Base-by-base conservation (phyloP, 2,113 vertebrate genomes). In the Centropus unirufus region DNA sequence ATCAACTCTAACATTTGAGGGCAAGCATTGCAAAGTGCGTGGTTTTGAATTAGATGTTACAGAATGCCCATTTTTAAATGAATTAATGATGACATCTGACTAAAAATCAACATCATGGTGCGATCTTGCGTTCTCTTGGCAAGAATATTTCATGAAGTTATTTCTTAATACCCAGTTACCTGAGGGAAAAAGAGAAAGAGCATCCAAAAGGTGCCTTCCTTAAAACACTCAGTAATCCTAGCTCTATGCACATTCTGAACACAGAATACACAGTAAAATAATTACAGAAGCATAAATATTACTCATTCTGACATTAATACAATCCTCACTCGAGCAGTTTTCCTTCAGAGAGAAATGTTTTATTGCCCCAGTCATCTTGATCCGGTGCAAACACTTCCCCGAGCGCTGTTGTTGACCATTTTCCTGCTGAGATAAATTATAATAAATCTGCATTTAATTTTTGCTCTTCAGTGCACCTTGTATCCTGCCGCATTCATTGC, bases 351-450 rank as follows among this genome's bases (percentile, higher is more conserved):
- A 98, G 88, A 74, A 98, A 99, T 7, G 99, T 99, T 98, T 99
- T 99, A 97, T 99, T 99, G 97, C 99, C 98, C 98, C 98, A 99
- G 95, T 99, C 99, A 91, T 99, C 99, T 30, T 98, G 98, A 97
- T 99, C 99, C 24, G 98, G 98, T 69, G 98, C 98, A 93, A 98
- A 99, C 63, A 99, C 98, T 93, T 99, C 98, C 64, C 98, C 99
- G 73, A 99, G 97, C 77, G 97, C 98, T 6, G 98, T 97, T 44
- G 98, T 98, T 70, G 98, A 98, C 98, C 98, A 97, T 58, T 98
- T 98, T 58, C 98, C 99, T 99, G 95, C 95, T 74, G 79, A 97
- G 39, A 96, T 64, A 96, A 92, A 96, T 97, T 92, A 96, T n/a
- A 96, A 96, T 96, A 96, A 96, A 95, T 94, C 78, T 95, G 90